These are phyloP conservation scores for Alcedo quadribrachys DNA, from an alignment of 2,797 vertebrate genomes.

Conservation along the genomic window DNA sequence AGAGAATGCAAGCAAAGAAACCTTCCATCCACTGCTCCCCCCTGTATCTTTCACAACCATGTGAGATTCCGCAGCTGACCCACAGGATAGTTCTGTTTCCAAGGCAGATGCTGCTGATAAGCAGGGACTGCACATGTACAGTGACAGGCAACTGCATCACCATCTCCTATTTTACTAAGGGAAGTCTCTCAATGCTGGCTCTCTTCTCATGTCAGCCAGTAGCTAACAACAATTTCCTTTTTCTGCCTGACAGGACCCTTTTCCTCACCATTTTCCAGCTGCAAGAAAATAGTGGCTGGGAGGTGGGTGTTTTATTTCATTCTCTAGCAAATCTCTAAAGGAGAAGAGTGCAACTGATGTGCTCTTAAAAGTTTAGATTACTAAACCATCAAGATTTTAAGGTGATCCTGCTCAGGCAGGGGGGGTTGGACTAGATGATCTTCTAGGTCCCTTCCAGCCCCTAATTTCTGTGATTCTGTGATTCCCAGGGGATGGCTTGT, in stretches of 20 bases:
- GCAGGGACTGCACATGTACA: not conserved
- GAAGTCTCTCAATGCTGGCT: not conserved
- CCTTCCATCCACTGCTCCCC: not conserved
- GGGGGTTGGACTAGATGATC: too few relatives aligned
- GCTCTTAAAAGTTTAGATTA: not conserved
- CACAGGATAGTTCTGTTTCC: not conserved
- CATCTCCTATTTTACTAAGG: not conserved
- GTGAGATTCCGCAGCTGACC: not conserved
- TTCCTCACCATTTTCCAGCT: not conserved
- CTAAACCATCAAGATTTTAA: constrained; percentile 9
- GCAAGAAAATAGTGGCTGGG: not conserved
- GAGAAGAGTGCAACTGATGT: not conserved
- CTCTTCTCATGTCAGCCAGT: not conserved
- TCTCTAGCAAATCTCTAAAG: not conserved
- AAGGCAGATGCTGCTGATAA: not conserved
- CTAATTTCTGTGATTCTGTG: too few relatives aligned
- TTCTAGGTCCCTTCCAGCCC: too few relatives aligned
- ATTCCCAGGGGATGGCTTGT: not conserved
- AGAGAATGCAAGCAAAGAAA: not conserved
- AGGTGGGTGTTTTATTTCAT: not conserved
- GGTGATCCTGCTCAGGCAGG: too few relatives aligned
- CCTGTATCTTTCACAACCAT: not conserved
- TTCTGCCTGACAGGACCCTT: not conserved
- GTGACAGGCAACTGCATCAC: not conserved
- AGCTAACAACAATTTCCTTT: not conserved